These are phyloP conservation scores for Pseudochirops corinnae DNA, from an alignment of 2,797 vertebrate genomes.

Conservation along the genomic window DNA sequence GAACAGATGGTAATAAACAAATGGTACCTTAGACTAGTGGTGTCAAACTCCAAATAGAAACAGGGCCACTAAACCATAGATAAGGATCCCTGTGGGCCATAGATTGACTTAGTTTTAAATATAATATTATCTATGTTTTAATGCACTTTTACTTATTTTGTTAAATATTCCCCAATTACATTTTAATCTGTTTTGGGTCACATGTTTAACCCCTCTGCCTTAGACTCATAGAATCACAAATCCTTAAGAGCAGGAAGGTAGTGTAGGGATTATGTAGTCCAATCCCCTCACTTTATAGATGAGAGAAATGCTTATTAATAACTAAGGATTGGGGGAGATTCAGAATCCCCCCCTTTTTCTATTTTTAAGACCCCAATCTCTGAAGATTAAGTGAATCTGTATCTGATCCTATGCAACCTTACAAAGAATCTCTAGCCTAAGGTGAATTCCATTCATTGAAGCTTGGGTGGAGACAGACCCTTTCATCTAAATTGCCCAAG, in stretches of 20 bases:
- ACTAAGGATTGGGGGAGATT: too few species aligned
- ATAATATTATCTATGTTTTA: not conserved
- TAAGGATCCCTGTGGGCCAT: not conserved
- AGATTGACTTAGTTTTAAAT: not conserved
- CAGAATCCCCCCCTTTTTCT: too few species aligned
- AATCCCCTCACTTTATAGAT: not conserved
- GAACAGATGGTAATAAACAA: not conserved
- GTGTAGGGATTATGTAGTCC: not conserved
- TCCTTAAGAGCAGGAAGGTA: not conserved
- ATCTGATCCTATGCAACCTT: too few species aligned
- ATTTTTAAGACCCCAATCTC: too few species aligned
- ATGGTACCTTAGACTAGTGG: not conserved
- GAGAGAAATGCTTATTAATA: too few species aligned
- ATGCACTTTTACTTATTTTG: not conserved
- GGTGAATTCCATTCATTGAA: too few species aligned
- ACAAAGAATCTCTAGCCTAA: too few species aligned
- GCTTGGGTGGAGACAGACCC: too few species aligned
- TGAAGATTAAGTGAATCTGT: too few species aligned
- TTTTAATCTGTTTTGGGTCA: not conserved
- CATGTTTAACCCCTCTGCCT: not conserved
- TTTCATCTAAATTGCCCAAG: too few species aligned
- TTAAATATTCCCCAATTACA: not conserved
- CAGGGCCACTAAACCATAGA: not conserved
- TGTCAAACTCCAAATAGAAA: not conserved
- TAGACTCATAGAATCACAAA: not conserved